Percentiles rank a stretch among this genome's conserved stretches.
Conservation (phyloP, 2,888 invertebrate species). For the Caenorhabditis sp. region DNA sequence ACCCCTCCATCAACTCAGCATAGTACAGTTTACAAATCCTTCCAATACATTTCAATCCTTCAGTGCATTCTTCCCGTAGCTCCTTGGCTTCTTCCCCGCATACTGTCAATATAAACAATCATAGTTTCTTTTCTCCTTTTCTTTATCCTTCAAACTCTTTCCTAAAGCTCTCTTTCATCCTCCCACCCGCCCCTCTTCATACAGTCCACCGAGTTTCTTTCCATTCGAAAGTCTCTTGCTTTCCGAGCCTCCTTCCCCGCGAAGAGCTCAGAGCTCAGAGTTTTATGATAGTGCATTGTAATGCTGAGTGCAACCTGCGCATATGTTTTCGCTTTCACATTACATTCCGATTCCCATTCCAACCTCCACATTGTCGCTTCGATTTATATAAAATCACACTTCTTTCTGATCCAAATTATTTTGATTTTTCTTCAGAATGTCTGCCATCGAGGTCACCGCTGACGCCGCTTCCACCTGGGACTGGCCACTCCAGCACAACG, state of each 20-base stretch:
- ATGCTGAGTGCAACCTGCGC: slow-evolving; percentile 51
- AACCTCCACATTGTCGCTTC: slow-evolving; percentile 1
- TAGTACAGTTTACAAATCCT: slow-evolving; percentile 30
- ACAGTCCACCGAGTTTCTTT: slow-evolving; percentile 24
- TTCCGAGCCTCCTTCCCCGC: slow-evolving; percentile 1
- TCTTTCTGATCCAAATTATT: slow-evolving; percentile 5
- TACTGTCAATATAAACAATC: slow-evolving; percentile 44
- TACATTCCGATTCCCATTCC: slow-evolving; percentile 36
- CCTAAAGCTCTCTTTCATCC: slow-evolving; percentile 1
- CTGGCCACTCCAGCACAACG: slow-evolving; percentile 79
- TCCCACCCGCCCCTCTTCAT: slow-evolving; percentile 23
- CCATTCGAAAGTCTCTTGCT: slow-evolving; percentile 26
- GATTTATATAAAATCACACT: slow-evolving; percentile 32
- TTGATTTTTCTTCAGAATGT: slow-evolving; percentile 59
- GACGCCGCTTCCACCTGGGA: slow-evolving; percentile 78
- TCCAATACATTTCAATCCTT: background rate
- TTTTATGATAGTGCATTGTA: slow-evolving; percentile 49
- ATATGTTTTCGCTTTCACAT: slow-evolving; percentile 59
- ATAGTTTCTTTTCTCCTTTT: slow-evolving; percentile 28
- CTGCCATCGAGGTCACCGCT: slow-evolving; percentile 74
- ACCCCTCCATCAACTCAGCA: too few relatives aligned
- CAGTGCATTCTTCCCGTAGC: slow-evolving; percentile 4
- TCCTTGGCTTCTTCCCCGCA: slow-evolving; percentile 5
- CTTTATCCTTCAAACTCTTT: background rate
- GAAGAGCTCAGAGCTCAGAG: slow-evolving; percentile 21